Percentiles rank a stretch among this genome's conserved stretches.
Evolutionary conservation across 2,113 vertebrate species (phyloP).

Genomic region (Albula goreensis): DNA sequence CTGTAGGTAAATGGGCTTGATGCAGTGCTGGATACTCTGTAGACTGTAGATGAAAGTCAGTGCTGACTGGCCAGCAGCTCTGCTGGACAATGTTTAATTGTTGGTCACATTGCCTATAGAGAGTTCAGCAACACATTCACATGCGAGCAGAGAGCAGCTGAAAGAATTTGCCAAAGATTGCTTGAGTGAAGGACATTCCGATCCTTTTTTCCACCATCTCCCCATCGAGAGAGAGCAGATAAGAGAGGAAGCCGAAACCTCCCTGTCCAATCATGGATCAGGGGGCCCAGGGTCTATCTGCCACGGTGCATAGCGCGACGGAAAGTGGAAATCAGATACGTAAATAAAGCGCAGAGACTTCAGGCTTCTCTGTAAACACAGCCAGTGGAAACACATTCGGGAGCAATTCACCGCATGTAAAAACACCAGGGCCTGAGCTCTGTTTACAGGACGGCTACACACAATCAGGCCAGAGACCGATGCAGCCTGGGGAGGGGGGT

Average conservation of each 20-base stretch:
- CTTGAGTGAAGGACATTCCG: no score
- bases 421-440: not conserved
- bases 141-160: no score
- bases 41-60: no score
- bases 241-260: not conserved
- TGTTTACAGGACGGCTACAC: slow-evolving; percentile 28
- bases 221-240: not conserved
- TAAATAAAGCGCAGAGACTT: not conserved
- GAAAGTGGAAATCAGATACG: not conserved
- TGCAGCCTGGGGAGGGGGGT: slow-evolving; percentile 10
- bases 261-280: not conserved
- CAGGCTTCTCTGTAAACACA: not conserved
- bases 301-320: not conserved
- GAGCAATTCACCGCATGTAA: slow-evolving; percentile 48
- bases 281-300: not conserved
- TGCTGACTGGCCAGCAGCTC: no score
- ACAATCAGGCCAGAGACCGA: slow-evolving; percentile 43
- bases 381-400: not conserved
- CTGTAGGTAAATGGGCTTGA: no score
- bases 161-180: no score
- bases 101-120: no score
- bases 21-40: no score
- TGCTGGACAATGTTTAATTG: no score
- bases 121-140: no score
- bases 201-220: not conserved